A percentile compares a stretch with the other conserved stretches of the same genome.
phyloP scores from a whole-genome alignment of 2,888 invertebrate species.

The Trisateles emortualis region DNA sequence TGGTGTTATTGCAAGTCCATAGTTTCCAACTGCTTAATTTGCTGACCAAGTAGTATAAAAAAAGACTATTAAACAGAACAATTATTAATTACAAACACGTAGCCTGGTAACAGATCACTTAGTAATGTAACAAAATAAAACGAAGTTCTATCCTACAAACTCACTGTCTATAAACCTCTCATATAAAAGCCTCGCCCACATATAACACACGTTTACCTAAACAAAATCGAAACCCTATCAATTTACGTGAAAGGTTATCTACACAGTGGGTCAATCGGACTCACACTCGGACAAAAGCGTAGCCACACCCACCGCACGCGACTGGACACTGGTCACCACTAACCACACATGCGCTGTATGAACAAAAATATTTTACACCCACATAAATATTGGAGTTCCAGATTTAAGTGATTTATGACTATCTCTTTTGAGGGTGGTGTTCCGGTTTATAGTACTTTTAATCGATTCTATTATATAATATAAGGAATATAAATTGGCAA shows the following conservation, averaged over 20 bases:
- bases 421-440: conserved; percentile 28
- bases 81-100: too few species aligned
- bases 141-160: not conserved
- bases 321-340: conserved; percentile 84
- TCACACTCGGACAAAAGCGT: conserved; percentile 49
- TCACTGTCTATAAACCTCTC: conserved; percentile 22
- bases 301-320: conserved; percentile 75
- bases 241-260: conserved; percentile 62
- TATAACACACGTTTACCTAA: conserved; percentile 43
- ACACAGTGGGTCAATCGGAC: conserved; percentile 55
- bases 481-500: too few species aligned
- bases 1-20: too few species aligned
- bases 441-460: conserved; percentile 16
- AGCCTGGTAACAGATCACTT: too few species aligned
- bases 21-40: too few species aligned
- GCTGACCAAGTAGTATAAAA: too few species aligned
- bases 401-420: conserved; percentile 44
- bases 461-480: conserved; percentile 17
- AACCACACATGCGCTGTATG: conserved; percentile 78
- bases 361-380: conserved; percentile 70
- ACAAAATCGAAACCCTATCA: conserved; percentile 69
- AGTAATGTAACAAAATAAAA: too few species aligned
- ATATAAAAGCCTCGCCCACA: conserved; percentile 30
- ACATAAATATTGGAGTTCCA: conserved; percentile 55
- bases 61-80: too few species aligned